Base-by-base conservation (phyloP, 2,797 vertebrate genomes). In the Sebastes umbrosus region DNA sequence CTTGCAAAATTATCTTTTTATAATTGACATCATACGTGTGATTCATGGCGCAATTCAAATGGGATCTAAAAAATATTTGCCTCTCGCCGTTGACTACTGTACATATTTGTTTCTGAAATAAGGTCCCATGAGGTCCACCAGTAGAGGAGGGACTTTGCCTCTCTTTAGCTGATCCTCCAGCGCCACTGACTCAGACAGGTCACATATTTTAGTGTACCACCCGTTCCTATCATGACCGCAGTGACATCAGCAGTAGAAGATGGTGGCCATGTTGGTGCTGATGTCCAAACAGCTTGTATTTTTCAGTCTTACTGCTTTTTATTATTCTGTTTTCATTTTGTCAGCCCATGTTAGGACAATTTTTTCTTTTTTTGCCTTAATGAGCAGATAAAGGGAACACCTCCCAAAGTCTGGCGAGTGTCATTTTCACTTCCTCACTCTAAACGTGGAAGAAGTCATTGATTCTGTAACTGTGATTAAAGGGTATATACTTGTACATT, bases 401-500 rank as follows among this genome's bases (percentile, higher is more conserved):
- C n/a, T 31, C 29, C 46, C 25, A 69, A 81, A 78, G 69, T 71
- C 59, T 46, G 43, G 50, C 20, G 11, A 39, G 32, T 75, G 70
- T 78, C 36, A 54, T 71, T 74, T 73, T 75, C 24, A 77, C 83
- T 67, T 75, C 52, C 39, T 73, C 18, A 29, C 72, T 83, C 52
- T 62, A 73, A 29, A 85, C 46, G 24, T 65, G 31, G 46, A 66
- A n/a, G n/a, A 78, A 59, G 27, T 69, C 8, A 55, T 4, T 50
- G 66, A 8, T 67, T 68, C 66, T 57, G 6, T 72, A 36, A 34
- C 39, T 58, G 11, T 70, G 74, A 83, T 79, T 54, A 82, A 82
- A 18, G 27, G 2, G 39, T 5, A 52, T 77, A 80, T 70, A 81
- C 34, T 55, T 75, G 20, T 68, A 43, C 20, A 25, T 68, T 59